Base-by-base conservation (phyloP, 2,797 vertebrate genomes). In the Petrocephalus sullivani region DNA sequence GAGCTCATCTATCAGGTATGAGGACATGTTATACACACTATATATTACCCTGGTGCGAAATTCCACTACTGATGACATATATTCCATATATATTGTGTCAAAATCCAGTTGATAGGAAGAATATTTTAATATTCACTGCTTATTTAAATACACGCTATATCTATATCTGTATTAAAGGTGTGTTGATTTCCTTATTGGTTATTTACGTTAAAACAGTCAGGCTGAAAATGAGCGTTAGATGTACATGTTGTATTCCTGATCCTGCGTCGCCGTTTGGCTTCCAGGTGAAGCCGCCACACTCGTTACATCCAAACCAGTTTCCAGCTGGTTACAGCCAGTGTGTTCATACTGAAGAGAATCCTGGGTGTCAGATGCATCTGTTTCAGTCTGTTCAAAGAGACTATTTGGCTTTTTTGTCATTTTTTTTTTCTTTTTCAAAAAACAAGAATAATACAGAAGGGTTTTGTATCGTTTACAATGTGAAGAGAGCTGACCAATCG, bases 1-100 rank as follows among this genome's bases (percentile, higher is more conserved):
- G 88, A 28, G 41, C 46, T 89, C 61, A 61, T 89, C 58, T 49
- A 60, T 86, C 46, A 86, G 88, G 19, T 86, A 23, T 86, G 84
- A 86, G 56, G n/a, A 86, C 23, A 58, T 10, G 57, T 87, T 53
- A 51, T 87, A 86, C 75, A 60, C 58, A 28, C 61, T 88, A 85
- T 88, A 56, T 86, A 58, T 89, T 89, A 56, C 37, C 3, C 54
- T 19, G 37, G 33, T 51, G 67, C 9, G n/a, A 78, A 86, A 86
- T 86, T 61, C 85, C 46, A 78, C 64, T 10, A 64, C 21, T 60
- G 81, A 85, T 51, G 12, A 37, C 21, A 54, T 51, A 21, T n/a
- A 41, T 83, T 10, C 46, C n/a, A 37, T 1, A 67, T 21, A 51
- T n/a, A 46, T 61, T 12, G 8, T 33, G 16, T 46, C 23, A 23